phyloP scores from a whole-genome alignment of 2,888 invertebrate genomes.

The Cistogaster globosa region DNA sequence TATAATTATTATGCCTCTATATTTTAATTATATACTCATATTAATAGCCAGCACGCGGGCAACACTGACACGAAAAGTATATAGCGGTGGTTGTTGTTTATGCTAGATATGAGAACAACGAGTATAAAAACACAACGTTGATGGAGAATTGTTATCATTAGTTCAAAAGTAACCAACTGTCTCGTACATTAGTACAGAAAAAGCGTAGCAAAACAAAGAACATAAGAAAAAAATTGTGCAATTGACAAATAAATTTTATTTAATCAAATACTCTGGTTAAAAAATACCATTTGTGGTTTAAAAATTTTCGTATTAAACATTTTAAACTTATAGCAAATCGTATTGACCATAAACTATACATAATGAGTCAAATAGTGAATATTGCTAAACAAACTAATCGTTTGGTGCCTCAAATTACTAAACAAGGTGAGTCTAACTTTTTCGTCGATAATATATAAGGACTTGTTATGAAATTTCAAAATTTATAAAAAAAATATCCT shows the following conservation, averaged over 20 bases:
- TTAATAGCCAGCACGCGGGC: too few species aligned
- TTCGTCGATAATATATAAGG: neutral
- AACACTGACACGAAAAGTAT: neutral
- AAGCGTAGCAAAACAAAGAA: conserved; percentile 61
- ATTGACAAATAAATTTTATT: conserved; percentile 49
- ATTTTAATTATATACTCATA: too few species aligned
- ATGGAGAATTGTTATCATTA: conserved; percentile 50
- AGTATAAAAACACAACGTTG: conserved; percentile 59
- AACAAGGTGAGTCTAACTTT: conserved; percentile 77
- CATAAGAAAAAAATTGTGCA: conserved; percentile 62
- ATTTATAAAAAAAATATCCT: neutral
- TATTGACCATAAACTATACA: conserved; percentile 33
- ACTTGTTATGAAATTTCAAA: neutral
- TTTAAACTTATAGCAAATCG: conserved; percentile 18
- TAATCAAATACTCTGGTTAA: conserved; percentile 26
- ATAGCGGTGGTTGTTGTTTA: conserved; percentile 33
- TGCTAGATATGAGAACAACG: conserved; percentile 49
- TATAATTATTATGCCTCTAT: too few species aligned
- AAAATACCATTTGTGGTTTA: conserved; percentile 50
- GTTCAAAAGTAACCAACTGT: conserved; percentile 59
- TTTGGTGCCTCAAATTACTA: conserved; percentile 75
- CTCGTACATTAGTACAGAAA: conserved; percentile 48
- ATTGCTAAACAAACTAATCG: conserved; percentile 74
- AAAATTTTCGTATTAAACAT: neutral
- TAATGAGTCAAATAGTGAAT: conserved; percentile 76